A percentile compares a stretch with the other conserved stretches of the same genome.
Evolutionary conservation across 2,888 invertebrate genomes (phyloP).

Genomic region (Pheosia tremula): DNA sequence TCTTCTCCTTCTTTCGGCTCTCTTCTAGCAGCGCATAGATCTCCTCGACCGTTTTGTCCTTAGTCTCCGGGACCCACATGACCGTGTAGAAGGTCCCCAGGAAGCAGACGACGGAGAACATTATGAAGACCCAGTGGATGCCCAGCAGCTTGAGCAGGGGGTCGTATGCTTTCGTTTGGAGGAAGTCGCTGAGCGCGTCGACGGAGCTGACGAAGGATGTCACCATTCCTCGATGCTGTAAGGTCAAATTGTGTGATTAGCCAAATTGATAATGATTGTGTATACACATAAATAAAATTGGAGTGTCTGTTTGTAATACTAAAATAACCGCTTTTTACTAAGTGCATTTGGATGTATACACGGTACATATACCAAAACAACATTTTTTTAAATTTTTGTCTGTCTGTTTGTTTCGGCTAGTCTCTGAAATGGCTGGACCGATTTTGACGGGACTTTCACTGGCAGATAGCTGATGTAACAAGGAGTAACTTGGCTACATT

Average conservation of each 20-base stretch:
- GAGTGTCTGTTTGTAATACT: no score
- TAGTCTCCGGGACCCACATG: constrained; percentile 77
- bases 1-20: constrained; percentile 67
- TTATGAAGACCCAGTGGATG: constrained; percentile 79
- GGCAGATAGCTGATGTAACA: no score
- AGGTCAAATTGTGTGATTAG: constrained; percentile 19
- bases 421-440: no score
- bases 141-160: constrained; percentile 73
- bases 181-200: constrained; percentile 75
- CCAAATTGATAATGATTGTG: not conserved
- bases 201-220: constrained; percentile 75
- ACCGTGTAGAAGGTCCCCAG: constrained; percentile 72
- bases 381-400: no score
- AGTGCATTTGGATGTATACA: no score
- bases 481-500: no score
- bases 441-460: no score
- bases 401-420: no score
- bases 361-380: no score
- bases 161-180: constrained; percentile 77
- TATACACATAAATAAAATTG: not conserved
- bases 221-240: constrained; percentile 77
- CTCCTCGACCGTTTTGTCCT: constrained; percentile 70
- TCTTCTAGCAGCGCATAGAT: constrained; percentile 72
- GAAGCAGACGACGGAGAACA: constrained; percentile 76
- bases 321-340: no score